Percentiles rank a stretch among this genome's conserved stretches.
phyloP scores from a whole-genome alignment of 2,113 vertebrate genomes.

The Crotalus tigris region DNA sequence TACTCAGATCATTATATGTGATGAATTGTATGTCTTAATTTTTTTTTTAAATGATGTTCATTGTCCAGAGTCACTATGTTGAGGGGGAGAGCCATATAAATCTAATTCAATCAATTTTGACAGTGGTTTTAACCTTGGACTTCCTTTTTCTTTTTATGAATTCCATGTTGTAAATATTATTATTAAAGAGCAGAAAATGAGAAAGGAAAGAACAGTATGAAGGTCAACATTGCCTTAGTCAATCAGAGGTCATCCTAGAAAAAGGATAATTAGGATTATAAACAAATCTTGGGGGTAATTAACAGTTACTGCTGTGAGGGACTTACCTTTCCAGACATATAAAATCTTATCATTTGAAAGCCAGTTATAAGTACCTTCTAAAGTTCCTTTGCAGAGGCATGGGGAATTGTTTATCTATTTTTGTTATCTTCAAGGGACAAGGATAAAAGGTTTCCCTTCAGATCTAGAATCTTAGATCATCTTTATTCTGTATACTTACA shows the following conservation, averaged over 20 bases:
- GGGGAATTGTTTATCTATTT: background rate
- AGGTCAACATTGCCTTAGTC: background rate
- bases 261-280: background rate
- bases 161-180: background rate
- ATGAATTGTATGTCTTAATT: too few relatives aligned
- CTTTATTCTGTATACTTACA: background rate
- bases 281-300: background rate
- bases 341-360: slow-evolving; percentile 13
- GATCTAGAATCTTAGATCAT: background rate
- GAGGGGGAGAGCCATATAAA: background rate
- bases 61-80: background rate
- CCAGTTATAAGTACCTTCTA: background rate
- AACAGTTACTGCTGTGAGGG: background rate
- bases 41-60: too few relatives aligned
- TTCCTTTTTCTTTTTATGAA: background rate
- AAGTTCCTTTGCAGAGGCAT: background rate
- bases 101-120: background rate
- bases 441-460: slow-evolving; percentile 9
- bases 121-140: background rate
- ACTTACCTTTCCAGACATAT: background rate
- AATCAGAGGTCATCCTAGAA: background rate
- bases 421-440: background rate
- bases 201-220: background rate
- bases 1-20: background rate
- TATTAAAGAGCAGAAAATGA: background rate